Evolutionary conservation across 2,888 invertebrate species (phyloP).

Genomic region (Pyrgus malvae): DNA sequence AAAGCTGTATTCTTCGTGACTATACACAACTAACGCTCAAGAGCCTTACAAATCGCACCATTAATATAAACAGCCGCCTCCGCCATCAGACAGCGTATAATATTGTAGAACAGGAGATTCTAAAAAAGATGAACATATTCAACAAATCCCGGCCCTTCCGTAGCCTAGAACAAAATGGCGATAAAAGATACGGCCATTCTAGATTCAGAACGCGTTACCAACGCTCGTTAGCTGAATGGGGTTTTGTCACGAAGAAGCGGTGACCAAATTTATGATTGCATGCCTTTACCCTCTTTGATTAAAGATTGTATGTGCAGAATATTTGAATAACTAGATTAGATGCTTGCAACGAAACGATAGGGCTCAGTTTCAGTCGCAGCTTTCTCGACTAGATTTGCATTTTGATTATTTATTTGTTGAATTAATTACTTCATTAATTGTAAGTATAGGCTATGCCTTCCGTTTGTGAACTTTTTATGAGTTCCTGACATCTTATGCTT

Average conservation of each 20-base stretch:
- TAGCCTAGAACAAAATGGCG: constrained; percentile 20
- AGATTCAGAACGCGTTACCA: constrained; percentile 40
- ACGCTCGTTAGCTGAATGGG: constrained; percentile 50
- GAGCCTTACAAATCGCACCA: no score
- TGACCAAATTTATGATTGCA: constrained; percentile 49
- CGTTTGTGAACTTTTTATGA: constrained; percentile 1
- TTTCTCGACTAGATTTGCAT: background rate
- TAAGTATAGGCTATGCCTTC: background rate
- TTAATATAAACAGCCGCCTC: no score
- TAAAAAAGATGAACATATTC: constrained; percentile 5
- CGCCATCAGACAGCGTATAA: background rate
- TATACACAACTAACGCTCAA: no score
- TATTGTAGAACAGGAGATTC: constrained; percentile 4
- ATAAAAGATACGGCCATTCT: constrained; percentile 42
- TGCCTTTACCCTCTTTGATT: constrained; percentile 29
- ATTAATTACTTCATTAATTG: constrained; percentile 8
- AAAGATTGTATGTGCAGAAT: constrained; percentile 20
- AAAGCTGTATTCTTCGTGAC: no score
- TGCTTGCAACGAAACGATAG: background rate
- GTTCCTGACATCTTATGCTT: background rate
- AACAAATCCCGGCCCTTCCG: constrained; percentile 8
- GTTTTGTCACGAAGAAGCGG: constrained; percentile 53
- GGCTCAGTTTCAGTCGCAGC: background rate
- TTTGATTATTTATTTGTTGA: constrained; percentile 5
- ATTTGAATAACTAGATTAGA: constrained; percentile 17